Conservation (phyloP, 2,113 vertebrate species). For the Myocastor coypus region DNA sequence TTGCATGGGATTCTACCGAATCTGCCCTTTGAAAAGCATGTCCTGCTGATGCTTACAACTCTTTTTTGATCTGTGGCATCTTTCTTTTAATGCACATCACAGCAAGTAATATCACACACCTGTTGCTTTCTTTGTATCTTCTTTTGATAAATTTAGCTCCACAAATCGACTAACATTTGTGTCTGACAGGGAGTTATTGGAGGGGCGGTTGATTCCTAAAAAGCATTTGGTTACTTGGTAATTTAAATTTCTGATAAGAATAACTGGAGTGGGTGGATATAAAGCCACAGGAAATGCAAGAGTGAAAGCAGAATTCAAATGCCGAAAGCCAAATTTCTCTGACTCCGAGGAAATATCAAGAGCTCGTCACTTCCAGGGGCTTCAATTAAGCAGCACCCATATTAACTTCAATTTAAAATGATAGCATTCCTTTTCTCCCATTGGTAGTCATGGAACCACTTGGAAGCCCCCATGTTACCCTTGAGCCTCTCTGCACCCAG, state of each 20-base stretch:
- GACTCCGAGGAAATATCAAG: background rate
- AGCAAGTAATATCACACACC: background rate
- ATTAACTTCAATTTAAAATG: background rate
- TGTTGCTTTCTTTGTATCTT: background rate
- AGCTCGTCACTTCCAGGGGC: background rate
- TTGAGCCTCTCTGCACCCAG: background rate
- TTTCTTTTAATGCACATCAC: conserved; percentile 27
- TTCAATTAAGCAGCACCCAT: background rate
- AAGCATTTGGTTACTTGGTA: background rate
- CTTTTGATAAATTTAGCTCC: background rate
- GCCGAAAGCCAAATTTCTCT: background rate
- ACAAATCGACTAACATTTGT: background rate
- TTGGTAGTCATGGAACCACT: background rate
- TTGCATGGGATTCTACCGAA: background rate
- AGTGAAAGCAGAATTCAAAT: too few species aligned
- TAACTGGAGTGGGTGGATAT: background rate
- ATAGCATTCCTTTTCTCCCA: background rate
- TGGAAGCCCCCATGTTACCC: background rate
- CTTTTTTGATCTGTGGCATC: background rate
- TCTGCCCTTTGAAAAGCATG: background rate
- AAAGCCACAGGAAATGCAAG: background rate
- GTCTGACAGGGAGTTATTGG: background rate
- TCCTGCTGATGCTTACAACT: conserved; percentile 35
- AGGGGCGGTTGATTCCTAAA: too few species aligned
- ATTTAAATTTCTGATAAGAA: background rate